Evolutionary conservation across 2,113 vertebrate genomes (phyloP).

Genomic region (Sula dactylatra): DNA sequence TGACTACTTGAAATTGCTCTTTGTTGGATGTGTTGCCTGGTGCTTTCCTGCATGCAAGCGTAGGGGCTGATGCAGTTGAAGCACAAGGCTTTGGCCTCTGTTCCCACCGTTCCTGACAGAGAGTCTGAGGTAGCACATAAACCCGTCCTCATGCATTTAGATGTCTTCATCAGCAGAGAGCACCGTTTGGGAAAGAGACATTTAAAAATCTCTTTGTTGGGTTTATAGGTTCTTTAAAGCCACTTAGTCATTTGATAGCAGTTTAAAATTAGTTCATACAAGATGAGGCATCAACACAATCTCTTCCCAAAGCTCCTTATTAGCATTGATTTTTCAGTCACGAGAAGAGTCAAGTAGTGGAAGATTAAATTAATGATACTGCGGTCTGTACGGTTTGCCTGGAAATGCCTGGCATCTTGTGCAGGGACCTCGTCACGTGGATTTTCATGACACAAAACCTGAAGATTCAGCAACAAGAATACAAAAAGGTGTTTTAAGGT

Average conservation of each 20-base stretch:
- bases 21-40: not conserved
- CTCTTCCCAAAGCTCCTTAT: conserved; percentile 58
- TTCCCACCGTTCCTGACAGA: not conserved
- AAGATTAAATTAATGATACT: conserved; percentile 52
- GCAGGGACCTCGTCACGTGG: not conserved
- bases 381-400: not conserved
- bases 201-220: conserved; percentile 51
- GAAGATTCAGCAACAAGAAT: not conserved
- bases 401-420: conserved; percentile 18
- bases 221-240: conserved; percentile 61
- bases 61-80: not conserved
- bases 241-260: conserved; percentile 56
- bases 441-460: not conserved
- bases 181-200: conserved; percentile 14
- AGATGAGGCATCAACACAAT: conserved; percentile 36
- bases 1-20: not conserved
- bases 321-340: conserved; percentile 66
- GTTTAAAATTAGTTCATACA: conserved; percentile 57
- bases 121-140: conserved; percentile 44
- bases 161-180: conserved; percentile 61
- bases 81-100: not conserved
- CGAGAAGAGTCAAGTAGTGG: not conserved
- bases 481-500: not conserved
- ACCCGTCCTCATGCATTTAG: conserved; percentile 64
- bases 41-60: rapidly evolving